Base-by-base conservation (phyloP, 2,113 vertebrate genomes). In the Microtus oregoni region DNA sequence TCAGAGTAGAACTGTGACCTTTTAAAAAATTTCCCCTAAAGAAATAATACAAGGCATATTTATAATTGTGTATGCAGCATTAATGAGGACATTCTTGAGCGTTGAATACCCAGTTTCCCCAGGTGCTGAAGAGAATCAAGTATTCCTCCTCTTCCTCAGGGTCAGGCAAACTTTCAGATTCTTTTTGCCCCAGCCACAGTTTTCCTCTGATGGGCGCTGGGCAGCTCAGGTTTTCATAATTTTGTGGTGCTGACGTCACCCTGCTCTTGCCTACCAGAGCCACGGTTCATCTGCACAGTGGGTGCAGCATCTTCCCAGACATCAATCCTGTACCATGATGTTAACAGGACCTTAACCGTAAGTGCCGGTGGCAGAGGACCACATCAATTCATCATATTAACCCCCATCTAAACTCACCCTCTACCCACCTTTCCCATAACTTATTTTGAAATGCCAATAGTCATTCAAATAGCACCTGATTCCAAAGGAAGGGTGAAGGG, bases 231-330 rank as follows among this genome's bases (percentile, higher is more conserved):
- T 28, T 32, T 10, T 11, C 11, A 22, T 5, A n/a, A 15, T 38
- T n/a, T 1, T 10, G 10, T 14, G 28, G 15, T 12, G 19, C 47
- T 30, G 28, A n/a, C 86, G 1, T 28, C 58, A 47, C 61, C 30
- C 7, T 1, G 58, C 1, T 11, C 10, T 41, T 96, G 20, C 41
- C 83, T 17, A 19, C 22, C 11, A 0, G 0, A 4, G 9, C 83
- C 8, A 0, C 2, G 44, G 35, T n/a, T 67, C 52, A 15, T 0
- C 2, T 38, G 47, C 77, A 50, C 5, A 0, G 5, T 1, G 6
- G 11, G 22, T 35, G 2, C 2, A 19, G 26, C n/a, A 20, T 7
- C 9, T 22, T 26, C 70, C 7, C 22, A 8, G 76, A 81, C 87
- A 38, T 50, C 86, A 30, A 2, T 77, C 22, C 38, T 38, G 32